These are phyloP conservation scores for Apodemia duryi DNA, from an alignment of 2,888 invertebrate species.

Conservation along the genomic window DNA sequence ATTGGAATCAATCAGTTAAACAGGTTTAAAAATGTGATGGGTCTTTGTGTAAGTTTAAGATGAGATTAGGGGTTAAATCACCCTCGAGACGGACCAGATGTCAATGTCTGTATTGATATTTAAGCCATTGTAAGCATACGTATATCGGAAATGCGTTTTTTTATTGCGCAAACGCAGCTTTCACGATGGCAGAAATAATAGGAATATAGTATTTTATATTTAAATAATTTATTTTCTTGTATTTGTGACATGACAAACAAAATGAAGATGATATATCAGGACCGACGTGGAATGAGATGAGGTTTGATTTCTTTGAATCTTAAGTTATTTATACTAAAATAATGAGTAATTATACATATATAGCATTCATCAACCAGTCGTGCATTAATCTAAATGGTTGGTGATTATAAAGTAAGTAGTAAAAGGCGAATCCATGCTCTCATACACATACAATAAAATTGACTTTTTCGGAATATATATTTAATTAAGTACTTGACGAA, in stretches of 20 bases:
- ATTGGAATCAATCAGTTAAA: conserved; percentile 74
- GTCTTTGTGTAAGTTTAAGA: conserved; percentile 52
- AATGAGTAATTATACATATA: too few relatives aligned
- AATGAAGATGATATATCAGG: neutral
- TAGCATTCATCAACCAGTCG: too few relatives aligned
- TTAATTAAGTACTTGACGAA: too few relatives aligned
- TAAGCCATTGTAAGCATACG: conserved; percentile 49
- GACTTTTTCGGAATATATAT: too few relatives aligned
- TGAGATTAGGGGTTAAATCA: conserved; percentile 67
- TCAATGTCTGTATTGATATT: conserved; percentile 61
- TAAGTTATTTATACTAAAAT: too few relatives aligned
- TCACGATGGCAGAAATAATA: conserved; percentile 29
- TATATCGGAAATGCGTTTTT: conserved; percentile 67
- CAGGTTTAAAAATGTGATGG: conserved; percentile 69
- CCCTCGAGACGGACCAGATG: conserved; percentile 54
- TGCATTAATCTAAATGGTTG: too few relatives aligned
- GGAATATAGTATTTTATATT: conserved; percentile 5
- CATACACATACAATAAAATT: too few relatives aligned
- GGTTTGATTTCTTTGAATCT: too few relatives aligned
- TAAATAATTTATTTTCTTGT: neutral
- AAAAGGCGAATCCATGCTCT: too few relatives aligned
- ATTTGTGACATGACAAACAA: neutral
- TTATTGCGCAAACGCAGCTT: conserved; percentile 49
- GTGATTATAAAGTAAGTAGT: too few relatives aligned
- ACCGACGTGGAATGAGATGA: neutral